Conservation (phyloP, 2,888 invertebrate species). For the Lithophane ornitopus region DNA sequence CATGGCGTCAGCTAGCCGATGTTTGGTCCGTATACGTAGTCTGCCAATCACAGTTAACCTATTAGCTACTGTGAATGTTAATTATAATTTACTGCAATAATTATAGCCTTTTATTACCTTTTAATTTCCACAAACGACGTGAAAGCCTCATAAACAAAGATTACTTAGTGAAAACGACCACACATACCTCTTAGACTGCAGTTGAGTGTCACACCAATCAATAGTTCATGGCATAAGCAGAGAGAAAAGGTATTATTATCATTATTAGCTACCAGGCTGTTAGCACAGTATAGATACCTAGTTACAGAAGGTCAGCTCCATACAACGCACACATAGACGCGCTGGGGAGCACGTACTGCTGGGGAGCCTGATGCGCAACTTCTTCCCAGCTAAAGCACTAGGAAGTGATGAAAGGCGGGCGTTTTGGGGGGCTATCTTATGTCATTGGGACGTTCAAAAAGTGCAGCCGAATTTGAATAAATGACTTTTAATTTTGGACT, state of each 20-base stretch:
- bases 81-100: neutral
- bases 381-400: neutral
- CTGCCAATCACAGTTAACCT: neutral
- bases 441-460: too few species aligned
- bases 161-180: constrained; percentile 27
- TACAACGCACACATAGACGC: neutral
- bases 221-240: constrained; percentile 29
- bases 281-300: neutral
- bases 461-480: neutral
- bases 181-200: constrained; percentile 9
- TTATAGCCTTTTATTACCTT: neutral
- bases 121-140: constrained; percentile 2
- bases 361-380: neutral
- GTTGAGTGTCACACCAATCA: constrained; percentile 50
- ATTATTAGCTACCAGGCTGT: constrained; percentile 15
- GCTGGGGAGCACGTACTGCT: neutral
- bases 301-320: constrained; percentile 1
- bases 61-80: neutral
- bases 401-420: neutral
- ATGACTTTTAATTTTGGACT: neutral
- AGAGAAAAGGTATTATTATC: constrained; percentile 59
- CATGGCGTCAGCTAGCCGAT: neutral
- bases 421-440: too few species aligned
- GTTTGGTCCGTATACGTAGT: neutral
- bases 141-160: constrained; percentile 29